Conservation (phyloP, 1,140 invertebrate species). For the Drosophila busckii region DNA sequence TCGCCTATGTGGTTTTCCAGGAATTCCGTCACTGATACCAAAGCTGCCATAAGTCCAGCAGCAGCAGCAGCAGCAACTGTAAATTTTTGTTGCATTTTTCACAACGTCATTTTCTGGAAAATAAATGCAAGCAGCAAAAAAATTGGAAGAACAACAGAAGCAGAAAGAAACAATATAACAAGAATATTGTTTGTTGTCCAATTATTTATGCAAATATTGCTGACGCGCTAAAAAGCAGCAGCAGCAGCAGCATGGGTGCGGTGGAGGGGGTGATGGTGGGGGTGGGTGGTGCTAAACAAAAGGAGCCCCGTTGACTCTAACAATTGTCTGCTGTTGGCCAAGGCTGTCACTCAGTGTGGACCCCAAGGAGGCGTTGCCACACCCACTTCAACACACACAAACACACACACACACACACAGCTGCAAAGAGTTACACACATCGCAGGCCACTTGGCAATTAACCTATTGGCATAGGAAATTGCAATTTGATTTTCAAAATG, state of each 20-base stretch:
- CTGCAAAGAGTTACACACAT: no score
- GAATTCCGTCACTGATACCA: slow-evolving; percentile 72
- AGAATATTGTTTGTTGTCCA: slow-evolving; percentile 65
- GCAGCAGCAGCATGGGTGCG: slow-evolving; percentile 8
- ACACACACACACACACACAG: no score
- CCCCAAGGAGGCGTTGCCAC: not conserved
- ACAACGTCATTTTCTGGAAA: slow-evolving; percentile 71
- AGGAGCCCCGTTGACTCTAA: not conserved
- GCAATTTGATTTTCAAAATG: no score
- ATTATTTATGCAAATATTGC: slow-evolving; percentile 75
- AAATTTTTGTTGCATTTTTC: slow-evolving; percentile 68
- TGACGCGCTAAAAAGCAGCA: slow-evolving; percentile 50
- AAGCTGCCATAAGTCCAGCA: slow-evolving; percentile 30
- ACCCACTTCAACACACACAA: not conserved
- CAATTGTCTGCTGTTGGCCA: slow-evolving; percentile 4
- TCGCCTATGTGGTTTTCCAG: slow-evolving; percentile 72
- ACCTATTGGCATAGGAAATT: no score
- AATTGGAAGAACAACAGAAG: not conserved
- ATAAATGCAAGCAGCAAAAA: slow-evolving; percentile 34
- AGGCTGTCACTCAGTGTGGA: slow-evolving; percentile 8
- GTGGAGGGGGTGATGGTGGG: not conserved
- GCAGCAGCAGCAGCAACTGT: slow-evolving; percentile 15
- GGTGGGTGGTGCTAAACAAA: not conserved
- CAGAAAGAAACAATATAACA: slow-evolving; percentile 1
- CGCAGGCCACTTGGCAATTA: no score